Percentiles rank a stretch among this genome's conserved stretches.
phyloP scores from a whole-genome alignment of 1,140 invertebrate species.

The Diuraphis noxia region DNA sequence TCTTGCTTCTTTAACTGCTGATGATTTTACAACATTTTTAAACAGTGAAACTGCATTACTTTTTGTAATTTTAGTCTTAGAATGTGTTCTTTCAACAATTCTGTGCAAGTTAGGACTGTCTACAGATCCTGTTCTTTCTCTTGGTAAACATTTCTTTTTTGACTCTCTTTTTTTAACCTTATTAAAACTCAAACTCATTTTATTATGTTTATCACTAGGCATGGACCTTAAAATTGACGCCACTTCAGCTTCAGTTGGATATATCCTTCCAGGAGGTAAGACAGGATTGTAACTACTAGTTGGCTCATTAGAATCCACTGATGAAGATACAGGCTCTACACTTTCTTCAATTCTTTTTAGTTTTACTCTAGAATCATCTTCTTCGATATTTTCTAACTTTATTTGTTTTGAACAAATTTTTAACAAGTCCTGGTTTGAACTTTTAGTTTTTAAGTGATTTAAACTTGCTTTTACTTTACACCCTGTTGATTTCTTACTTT shows the following conservation, averaged over 20 bases:
- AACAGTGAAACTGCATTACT: conserved; percentile 55
- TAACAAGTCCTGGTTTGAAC: conserved; percentile 43
- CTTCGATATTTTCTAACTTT: conserved; percentile 40
- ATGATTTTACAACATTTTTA: conserved; percentile 56
- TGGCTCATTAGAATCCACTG: conserved; percentile 33
- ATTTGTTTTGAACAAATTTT: conserved; percentile 53
- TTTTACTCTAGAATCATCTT: conserved; percentile 46
- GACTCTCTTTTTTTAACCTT: conserved; percentile 63
- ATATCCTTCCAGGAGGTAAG: conserved; percentile 54
- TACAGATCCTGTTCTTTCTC: conserved; percentile 57
- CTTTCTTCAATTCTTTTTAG: conserved; percentile 44
- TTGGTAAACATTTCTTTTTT: conserved; percentile 63
- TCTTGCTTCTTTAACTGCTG: conserved; percentile 57
- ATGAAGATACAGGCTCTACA: conserved; percentile 56
- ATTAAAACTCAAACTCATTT: conserved; percentile 56
- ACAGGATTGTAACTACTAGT: conserved; percentile 38
- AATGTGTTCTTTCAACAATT: conserved; percentile 41
- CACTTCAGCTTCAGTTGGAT: conserved; percentile 58
- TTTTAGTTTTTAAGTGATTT: conserved; percentile 47
- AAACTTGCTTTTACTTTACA: conserved; percentile 46
- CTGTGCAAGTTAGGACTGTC: conserved; percentile 44
- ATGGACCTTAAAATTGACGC: conserved; percentile 58
- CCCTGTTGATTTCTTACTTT: conserved; percentile 49
- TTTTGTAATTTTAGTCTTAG: conserved; percentile 44
- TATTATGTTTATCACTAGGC: conserved; percentile 56